Evolutionary conservation across 2,797 vertebrate species (phyloP), one percentile per base, ranked within the genome.

Genomic region (Sebastes ruberrimus): DNA sequence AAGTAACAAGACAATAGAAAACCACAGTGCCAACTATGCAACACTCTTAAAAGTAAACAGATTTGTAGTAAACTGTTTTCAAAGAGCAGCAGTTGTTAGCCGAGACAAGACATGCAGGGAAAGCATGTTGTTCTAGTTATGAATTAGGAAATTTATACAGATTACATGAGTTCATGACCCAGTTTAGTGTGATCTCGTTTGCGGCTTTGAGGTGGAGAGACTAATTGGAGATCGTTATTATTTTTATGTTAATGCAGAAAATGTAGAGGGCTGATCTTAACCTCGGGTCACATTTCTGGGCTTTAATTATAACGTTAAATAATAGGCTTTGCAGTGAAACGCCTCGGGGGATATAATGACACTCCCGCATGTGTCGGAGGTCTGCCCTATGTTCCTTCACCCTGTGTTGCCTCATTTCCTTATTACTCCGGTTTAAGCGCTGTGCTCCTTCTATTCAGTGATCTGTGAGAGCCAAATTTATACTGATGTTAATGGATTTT

Each of bases 251-350:
- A 88, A 93, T 92, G 77, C 30, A 76, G 80, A 66, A 91, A 88
- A 78, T 67, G 57, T 76, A 72, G 65, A 87, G 66, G 60, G 78
- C 65, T 88, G 73, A 81, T 90, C 76, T 88, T 86, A 84, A 89
- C 86, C 86, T 22, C 1, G 23, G 87, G 85, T 90, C 85, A 89
- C 66, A 85, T 81, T 86, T 68, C 60, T 73, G 56, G 75, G 66
- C 70, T 85, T 83, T 90, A 90, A 93, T 93, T 92, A 86, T 78
- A 86, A 91, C 80, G 86, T 91, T 84, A 91, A 88, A 89, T 92
- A 88, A 92, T 67, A 78, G 74, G 55, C 71, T 89, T 79, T 78
- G 68, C 78, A 46, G 23, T 72, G 32, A 76, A 85, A 86, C 61
- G 63, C 74, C 74, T 62, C 30, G 4, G 71, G 74, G 88, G 23